Conservation (phyloP, 2,797 vertebrate species). For the Hybognathus amarus region DNA sequence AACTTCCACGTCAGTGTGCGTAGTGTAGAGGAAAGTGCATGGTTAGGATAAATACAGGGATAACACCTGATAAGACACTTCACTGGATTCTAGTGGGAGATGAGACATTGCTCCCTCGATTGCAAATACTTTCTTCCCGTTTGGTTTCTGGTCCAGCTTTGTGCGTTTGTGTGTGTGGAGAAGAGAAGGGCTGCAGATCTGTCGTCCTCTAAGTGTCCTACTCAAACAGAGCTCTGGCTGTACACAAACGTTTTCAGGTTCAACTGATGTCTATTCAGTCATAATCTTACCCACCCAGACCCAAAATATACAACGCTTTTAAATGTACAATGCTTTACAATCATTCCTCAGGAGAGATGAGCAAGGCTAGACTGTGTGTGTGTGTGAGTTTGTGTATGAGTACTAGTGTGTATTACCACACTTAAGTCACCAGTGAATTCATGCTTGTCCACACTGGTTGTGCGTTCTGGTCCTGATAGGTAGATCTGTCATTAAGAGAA, state of each 20-base stretch:
- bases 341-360: conserved; percentile 63
- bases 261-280: conserved; percentile 42
- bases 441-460: conserved; percentile 53
- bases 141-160: conserved; percentile 21
- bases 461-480: conserved; percentile 38
- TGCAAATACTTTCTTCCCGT: conserved; percentile 38
- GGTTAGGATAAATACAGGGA: conserved; percentile 16
- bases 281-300: conserved; percentile 33
- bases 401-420: conserved; percentile 24
- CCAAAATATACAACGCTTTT: conserved; percentile 65
- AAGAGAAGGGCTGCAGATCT: conserved; percentile 50
- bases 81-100: conserved; percentile 33
- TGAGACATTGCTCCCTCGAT: conserved; percentile 7
- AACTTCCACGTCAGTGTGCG: conserved; percentile 35
- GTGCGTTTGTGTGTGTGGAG: conserved; percentile 40
- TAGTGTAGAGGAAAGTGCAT: conserved; percentile 51
- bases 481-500: conserved; percentile 32
- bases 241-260: conserved; percentile 45
- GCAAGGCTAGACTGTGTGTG: conserved; percentile 49
- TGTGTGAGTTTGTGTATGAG: conserved; percentile 34
- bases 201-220: conserved; percentile 15
- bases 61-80: conserved; percentile 35
- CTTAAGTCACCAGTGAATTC: conserved; percentile 42
- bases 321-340: conserved; percentile 69
- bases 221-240: conserved; percentile 40